Percentiles rank a stretch among this genome's conserved stretches.
phyloP scores from a whole-genome alignment of 2,888 invertebrate species.

The Dicranocentrus wangi region DNA sequence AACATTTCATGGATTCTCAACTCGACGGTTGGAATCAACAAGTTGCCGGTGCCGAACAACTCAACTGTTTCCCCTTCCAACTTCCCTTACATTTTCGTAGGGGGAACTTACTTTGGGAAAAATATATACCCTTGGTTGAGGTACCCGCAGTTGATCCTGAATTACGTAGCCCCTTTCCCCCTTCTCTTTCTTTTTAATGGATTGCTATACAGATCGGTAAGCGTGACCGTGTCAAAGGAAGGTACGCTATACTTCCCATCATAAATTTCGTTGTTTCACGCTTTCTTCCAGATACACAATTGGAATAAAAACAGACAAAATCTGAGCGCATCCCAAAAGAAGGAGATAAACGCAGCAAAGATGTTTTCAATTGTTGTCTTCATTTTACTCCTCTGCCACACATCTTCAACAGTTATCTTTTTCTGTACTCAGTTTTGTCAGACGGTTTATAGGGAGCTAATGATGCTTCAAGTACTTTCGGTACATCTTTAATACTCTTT shows the following conservation, averaged over 20 bases:
- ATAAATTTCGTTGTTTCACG: neutral
- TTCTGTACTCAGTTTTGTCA: slow-evolving; percentile 7
- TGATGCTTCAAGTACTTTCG: slow-evolving; percentile 23
- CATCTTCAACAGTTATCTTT: slow-evolving; percentile 18
- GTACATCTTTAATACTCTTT: too few species aligned
- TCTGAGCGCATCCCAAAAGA: slow-evolving; percentile 4
- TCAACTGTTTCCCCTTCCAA: neutral
- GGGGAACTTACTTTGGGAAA: slow-evolving; percentile 20
- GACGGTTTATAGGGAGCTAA: slow-evolving; percentile 12
- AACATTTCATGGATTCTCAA: slow-evolving; percentile 39
- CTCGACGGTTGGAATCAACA: neutral
- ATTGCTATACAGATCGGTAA: slow-evolving; percentile 44
- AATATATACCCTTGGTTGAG: slow-evolving; percentile 28
- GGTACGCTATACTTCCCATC: neutral
- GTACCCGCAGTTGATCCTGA: neutral
- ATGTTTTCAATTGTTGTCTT: slow-evolving; percentile 46
- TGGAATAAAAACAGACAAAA: slow-evolving; percentile 26
- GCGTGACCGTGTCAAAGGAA: neutral
- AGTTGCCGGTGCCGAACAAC: neutral
- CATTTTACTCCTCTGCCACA: slow-evolving; percentile 25
- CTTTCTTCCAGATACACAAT: slow-evolving; percentile 23
- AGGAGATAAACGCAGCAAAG: slow-evolving; percentile 23
- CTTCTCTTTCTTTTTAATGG: slow-evolving; percentile 33
- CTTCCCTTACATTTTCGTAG: too few species aligned
- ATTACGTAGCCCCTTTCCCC: slow-evolving; percentile 42